Evolutionary conservation across 1,140 invertebrate species (phyloP).

Genomic region (Caenorhabditis brenneri): DNA sequence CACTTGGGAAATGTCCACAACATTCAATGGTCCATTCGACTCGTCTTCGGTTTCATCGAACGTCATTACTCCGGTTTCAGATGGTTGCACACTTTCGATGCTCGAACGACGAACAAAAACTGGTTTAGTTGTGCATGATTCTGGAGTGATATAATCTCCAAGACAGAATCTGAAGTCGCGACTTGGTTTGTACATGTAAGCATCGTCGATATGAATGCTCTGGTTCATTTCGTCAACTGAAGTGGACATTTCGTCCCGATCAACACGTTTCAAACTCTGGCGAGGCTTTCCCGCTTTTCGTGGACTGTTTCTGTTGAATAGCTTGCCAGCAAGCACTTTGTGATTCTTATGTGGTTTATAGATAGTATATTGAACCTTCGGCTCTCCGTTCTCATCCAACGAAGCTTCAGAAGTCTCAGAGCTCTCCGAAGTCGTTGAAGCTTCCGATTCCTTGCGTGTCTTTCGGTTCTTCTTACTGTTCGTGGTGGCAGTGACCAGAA

Average conservation of each 20-base stretch:
- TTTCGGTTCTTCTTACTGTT: not conserved
- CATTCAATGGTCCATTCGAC: slow-evolving; percentile 25
- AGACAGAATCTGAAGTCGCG: slow-evolving; percentile 49
- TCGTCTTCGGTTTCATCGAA: not conserved
- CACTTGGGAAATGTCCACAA: slow-evolving; percentile 44
- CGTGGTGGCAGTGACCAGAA: slow-evolving; percentile 12
- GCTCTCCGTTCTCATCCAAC: slow-evolving; percentile 36
- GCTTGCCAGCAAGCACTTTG: slow-evolving; percentile 37
- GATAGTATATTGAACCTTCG: slow-evolving; percentile 27
- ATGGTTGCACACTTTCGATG: slow-evolving; percentile 44
- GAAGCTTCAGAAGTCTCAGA: not conserved
- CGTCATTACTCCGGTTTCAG: not conserved
- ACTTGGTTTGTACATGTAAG: slow-evolving; percentile 39
- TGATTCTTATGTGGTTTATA: slow-evolving; percentile 34
- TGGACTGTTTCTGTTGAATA: slow-evolving; percentile 5
- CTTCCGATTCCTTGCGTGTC: slow-evolving; percentile 27
- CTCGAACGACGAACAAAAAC: slow-evolving; percentile 37
- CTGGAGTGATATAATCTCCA: slow-evolving; percentile 43
- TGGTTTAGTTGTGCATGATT: not conserved
- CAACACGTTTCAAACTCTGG: not conserved
- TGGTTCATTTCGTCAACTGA: slow-evolving; percentile 38
- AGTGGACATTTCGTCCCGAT: slow-evolving; percentile 37
- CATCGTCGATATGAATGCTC: slow-evolving; percentile 32
- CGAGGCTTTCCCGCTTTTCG: slow-evolving; percentile 7
- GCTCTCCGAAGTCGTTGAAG: slow-evolving; percentile 4